Evolutionary conservation across 2,113 vertebrate genomes (phyloP).

Genomic region (Hippopotamus amphibius): DNA sequence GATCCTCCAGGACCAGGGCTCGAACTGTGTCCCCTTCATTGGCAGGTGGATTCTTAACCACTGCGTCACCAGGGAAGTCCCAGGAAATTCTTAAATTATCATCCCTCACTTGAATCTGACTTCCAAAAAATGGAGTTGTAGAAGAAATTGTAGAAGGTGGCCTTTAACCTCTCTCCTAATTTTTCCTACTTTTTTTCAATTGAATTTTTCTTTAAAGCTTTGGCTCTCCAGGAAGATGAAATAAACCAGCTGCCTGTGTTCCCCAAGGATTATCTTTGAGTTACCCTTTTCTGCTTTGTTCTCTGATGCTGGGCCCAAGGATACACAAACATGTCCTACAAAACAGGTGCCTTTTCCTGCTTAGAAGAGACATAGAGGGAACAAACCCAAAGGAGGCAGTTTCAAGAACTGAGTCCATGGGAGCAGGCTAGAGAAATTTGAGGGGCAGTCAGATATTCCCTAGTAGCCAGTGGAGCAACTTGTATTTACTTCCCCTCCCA

Average conservation of each 20-base stretch:
- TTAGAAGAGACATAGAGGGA: background rate
- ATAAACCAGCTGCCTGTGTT: background rate
- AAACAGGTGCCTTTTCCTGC: background rate
- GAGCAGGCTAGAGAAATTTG: background rate
- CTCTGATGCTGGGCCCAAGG: background rate
- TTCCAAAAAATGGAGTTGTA: background rate
- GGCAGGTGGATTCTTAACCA: too few species aligned
- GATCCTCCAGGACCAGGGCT: too few species aligned
- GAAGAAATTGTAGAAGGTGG: background rate
- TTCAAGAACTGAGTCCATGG: background rate
- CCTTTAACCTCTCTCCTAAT: background rate
- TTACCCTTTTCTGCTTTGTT: background rate
- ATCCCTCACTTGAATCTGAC: background rate
- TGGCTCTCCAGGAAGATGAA: background rate
- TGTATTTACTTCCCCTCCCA: background rate
- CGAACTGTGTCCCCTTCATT: too few species aligned
- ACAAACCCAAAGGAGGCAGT: background rate
- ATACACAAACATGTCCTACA: background rate
- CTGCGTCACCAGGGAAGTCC: too few species aligned
- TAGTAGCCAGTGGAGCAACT: background rate
- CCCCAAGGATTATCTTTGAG: background rate
- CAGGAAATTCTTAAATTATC: background rate
- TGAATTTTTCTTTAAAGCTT: slow-evolving; percentile 15
- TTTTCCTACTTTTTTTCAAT: background rate
- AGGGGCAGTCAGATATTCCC: background rate